These are phyloP conservation scores for Diachasmimorpha longicaudata DNA, from an alignment of 1,140 invertebrate species.

Conservation along the genomic window DNA sequence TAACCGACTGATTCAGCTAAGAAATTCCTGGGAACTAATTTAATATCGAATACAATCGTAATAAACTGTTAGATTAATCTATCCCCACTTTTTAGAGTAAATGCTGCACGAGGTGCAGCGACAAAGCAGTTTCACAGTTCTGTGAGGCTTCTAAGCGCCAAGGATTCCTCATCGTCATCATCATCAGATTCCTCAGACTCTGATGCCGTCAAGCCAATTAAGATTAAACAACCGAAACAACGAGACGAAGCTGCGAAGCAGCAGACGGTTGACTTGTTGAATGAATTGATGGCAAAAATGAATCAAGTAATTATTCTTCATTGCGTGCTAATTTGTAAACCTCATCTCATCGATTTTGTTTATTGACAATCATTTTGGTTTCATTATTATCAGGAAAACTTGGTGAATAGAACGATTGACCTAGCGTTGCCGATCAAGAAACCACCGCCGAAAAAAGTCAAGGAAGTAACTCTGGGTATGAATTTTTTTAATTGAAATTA, in stretches of 20 bases:
- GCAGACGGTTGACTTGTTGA: constrained; percentile 29
- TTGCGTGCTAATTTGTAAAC: background rate
- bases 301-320: constrained; percentile 21
- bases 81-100: background rate
- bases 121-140: background rate
- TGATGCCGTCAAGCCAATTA: constrained; percentile 32
- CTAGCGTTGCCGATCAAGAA: background rate
- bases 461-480: constrained; percentile 6
- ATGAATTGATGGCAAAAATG: constrained; percentile 31
- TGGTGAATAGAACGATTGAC: constrained; percentile 4
- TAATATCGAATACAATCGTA: background rate
- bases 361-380: background rate
- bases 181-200: constrained; percentile 47
- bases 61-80: background rate
- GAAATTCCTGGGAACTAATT: too few species aligned
- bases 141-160: background rate
- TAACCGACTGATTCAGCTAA: too few species aligned
- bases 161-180: constrained; percentile 39
- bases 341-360: background rate
- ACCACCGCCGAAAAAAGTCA: constrained; percentile 4
- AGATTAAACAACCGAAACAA: background rate
- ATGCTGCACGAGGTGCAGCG: background rate
- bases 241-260: constrained; percentile 11
- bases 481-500: too few species aligned
- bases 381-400: background rate